phyloP scores from a whole-genome alignment of 2,888 invertebrate genomes.

The Matsumyia berberina region DNA sequence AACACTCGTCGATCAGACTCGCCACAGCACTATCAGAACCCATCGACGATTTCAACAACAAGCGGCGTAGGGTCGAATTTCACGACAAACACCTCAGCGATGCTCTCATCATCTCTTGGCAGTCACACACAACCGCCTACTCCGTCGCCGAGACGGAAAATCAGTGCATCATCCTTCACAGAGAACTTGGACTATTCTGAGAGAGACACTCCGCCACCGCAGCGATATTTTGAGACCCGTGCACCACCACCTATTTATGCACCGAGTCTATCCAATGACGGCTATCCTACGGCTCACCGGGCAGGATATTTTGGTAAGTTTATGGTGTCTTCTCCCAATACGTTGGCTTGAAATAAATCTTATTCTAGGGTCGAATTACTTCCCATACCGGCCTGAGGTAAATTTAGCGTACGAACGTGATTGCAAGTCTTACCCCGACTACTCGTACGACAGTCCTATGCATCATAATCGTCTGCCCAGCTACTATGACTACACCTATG shows the following conservation, averaged over 20 bases:
- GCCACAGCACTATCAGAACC: slow-evolving; percentile 90
- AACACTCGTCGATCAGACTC: slow-evolving; percentile 87
- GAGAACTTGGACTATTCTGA: slow-evolving; percentile 84
- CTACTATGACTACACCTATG: slow-evolving; percentile 82
- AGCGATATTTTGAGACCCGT: slow-evolving; percentile 80
- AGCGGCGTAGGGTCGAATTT: slow-evolving; percentile 86
- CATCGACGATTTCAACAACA: slow-evolving; percentile 85
- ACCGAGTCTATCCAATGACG: slow-evolving; percentile 82
- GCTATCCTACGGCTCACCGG: slow-evolving; percentile 80
- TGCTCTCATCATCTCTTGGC: slow-evolving; percentile 83
- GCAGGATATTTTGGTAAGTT: slow-evolving; percentile 82
- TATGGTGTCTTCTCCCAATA: not conserved
- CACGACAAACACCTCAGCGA: slow-evolving; percentile 82
- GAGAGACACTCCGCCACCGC: slow-evolving; percentile 76
- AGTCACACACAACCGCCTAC: slow-evolving; percentile 86
- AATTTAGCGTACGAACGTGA: slow-evolving; percentile 83
- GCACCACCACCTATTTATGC: slow-evolving; percentile 80
- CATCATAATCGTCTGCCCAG: slow-evolving; percentile 81
- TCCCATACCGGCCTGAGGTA: slow-evolving; percentile 83
- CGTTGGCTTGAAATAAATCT: not conserved
- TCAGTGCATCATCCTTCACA: slow-evolving; percentile 89
- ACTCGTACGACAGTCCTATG: slow-evolving; percentile 81
- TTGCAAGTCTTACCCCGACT: slow-evolving; percentile 84
- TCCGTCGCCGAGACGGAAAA: slow-evolving; percentile 90
- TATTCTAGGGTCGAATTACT: slow-evolving; percentile 83